Base-by-base conservation (phyloP, 2,888 invertebrate species). In the Rhodophaea formosa region DNA sequence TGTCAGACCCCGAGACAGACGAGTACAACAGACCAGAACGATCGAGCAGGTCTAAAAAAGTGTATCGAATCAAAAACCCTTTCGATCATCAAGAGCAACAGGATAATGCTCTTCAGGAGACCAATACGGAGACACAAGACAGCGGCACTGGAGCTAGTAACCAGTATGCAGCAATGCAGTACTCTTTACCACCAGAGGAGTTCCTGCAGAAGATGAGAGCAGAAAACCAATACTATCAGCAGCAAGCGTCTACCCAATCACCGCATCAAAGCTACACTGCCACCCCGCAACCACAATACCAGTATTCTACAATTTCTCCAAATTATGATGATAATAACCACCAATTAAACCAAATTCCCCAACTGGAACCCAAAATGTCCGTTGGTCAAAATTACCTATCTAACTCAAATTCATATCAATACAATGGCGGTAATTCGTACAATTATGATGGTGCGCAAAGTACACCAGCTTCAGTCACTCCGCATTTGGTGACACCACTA, bases 141-240 rank as follows among this genome's bases (percentile, higher is more conserved):
- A 86, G 74, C 63, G 84, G 81, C 53, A 74, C 80, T 23, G 87
- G 86, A 69, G 86, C 90, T 76, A 92, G 91, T 80, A 90, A 89
- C 77, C 90, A 91, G 77, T 88, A 91, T 80, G 79, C 86, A 61
- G 80, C 88, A 44, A 72, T 89, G 73, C 89, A 90, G 75, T 92
- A 90, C 70, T 89, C 89, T 32, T 74, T 91, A 61, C 92, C 92
- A 60, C 91, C 92, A 8, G 91, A 91, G 59, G 88, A 89, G 44
- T 92, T 90, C 60, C 72, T 92, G 42, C 88, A 89, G 57, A 85
- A 90, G 62, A 78, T 91, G 73, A 83, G 84, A 62, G 82, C 82
- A 60, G 87, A 88, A 62, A 88, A 77, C 65, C 86, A 86, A 65
- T 89, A 80, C 64, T 81, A 83, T 49, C 85, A 84, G 66, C 82